Conservation (phyloP, 2,888 invertebrate species). For the Lordiphosa andalusiaca region DNA sequence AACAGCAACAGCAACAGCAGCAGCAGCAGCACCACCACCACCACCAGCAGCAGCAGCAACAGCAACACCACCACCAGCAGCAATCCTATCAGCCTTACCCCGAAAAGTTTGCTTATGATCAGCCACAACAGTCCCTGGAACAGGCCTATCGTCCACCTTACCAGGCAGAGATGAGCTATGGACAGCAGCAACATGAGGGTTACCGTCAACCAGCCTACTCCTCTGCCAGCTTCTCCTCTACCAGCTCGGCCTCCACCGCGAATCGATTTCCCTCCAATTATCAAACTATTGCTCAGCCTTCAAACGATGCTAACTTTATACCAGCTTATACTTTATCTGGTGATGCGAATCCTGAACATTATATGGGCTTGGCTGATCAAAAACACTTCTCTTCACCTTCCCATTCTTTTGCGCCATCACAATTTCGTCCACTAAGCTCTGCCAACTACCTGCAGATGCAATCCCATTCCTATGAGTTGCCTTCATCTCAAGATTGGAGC, state of each 20-base stretch:
- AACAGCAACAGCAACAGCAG: slow-evolving; percentile 8
- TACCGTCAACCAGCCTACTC: not conserved
- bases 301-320: slow-evolving; percentile 31
- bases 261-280: slow-evolving; percentile 27
- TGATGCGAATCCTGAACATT: slow-evolving; percentile 36
- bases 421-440: not conserved
- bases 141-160: no score
- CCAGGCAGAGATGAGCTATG: not conserved
- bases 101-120: slow-evolving; percentile 1
- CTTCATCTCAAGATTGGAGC: slow-evolving; percentile 24
- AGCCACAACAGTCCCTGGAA: not conserved
- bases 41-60: slow-evolving; percentile 7
- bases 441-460: slow-evolving; percentile 52
- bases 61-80: slow-evolving; percentile 10
- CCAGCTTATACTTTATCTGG: slow-evolving; percentile 36
- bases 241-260: not conserved
- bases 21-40: slow-evolving; percentile 12
- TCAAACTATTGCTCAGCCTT: slow-evolving; percentile 21
- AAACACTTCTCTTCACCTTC: slow-evolving; percentile 39
- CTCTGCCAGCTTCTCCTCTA: not conserved
- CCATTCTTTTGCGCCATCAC: slow-evolving; percentile 38
- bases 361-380: slow-evolving; percentile 33
- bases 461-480: slow-evolving; percentile 54
- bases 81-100: not conserved
- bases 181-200: slow-evolving; percentile 2